phyloP scores from a whole-genome alignment of 2,888 invertebrate species.

The Buathra laborator region DNA sequence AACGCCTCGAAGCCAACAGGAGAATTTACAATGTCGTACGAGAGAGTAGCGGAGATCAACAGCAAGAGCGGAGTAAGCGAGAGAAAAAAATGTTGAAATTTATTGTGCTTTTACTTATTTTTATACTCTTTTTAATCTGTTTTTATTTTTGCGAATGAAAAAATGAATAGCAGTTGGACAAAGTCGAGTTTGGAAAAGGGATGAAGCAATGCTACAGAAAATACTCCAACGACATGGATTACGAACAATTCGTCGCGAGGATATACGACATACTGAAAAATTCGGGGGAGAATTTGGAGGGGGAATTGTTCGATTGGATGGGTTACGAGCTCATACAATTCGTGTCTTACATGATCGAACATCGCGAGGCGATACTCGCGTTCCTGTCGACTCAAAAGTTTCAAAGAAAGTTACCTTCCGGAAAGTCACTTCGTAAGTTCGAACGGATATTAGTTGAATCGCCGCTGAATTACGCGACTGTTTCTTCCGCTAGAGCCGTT shows the following conservation, averaged over 20 bases:
- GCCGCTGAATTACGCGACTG: neutral
- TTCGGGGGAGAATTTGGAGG: slow-evolving; percentile 88
- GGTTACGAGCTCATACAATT: slow-evolving; percentile 90
- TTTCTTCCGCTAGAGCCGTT: no score
- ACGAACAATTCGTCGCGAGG: slow-evolving; percentile 87
- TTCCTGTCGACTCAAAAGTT: slow-evolving; percentile 70
- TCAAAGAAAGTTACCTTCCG: slow-evolving; percentile 51
- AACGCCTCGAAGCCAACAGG: slow-evolving; percentile 71
- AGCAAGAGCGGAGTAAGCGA: slow-evolving; percentile 45
- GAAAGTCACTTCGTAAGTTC: neutral
- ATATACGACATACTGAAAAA: slow-evolving; percentile 88
- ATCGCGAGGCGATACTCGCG: slow-evolving; percentile 77
- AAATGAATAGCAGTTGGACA: slow-evolving; percentile 86
- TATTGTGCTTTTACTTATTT: neutral
- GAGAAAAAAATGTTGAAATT: slow-evolving; percentile 4
- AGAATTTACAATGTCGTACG: slow-evolving; percentile 79
- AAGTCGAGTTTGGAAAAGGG: slow-evolving; percentile 86
- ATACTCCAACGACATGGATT: slow-evolving; percentile 85
- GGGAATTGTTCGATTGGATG: slow-evolving; percentile 94
- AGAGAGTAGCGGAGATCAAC: slow-evolving; percentile 53
- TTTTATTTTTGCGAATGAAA: neutral
- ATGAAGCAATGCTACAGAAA: slow-evolving; percentile 86
- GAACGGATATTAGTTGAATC: slow-evolving; percentile 20
- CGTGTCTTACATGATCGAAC: slow-evolving; percentile 80
- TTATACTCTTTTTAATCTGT: slow-evolving; percentile 8